Conservation (phyloP, 1,140 invertebrate species). For the Drosophila kanapiae region DNA sequence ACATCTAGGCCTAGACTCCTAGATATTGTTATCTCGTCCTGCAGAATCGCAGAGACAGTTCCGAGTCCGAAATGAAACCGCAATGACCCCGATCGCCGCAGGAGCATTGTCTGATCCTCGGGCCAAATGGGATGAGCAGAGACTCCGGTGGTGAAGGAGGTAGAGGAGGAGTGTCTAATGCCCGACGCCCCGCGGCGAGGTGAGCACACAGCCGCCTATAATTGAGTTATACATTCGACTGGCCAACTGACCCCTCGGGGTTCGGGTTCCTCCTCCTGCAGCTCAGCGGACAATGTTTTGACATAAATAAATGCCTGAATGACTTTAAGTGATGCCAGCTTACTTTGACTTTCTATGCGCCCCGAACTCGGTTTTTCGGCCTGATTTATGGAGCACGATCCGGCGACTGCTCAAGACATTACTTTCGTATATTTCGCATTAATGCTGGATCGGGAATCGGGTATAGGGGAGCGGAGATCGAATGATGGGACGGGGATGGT, state of each 20-base stretch:
- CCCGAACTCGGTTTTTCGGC: slow-evolving; percentile 62
- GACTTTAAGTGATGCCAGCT: slow-evolving; percentile 79
- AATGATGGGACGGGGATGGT: slow-evolving; percentile 8
- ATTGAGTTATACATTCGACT: slow-evolving; percentile 75
- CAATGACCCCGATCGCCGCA: slow-evolving; percentile 69
- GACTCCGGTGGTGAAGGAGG: slow-evolving; percentile 39
- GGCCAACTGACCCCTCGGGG: slow-evolving; percentile 60
- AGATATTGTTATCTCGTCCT: slow-evolving; percentile 37
- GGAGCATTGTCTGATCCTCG: slow-evolving; percentile 43
- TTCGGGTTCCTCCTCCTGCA: slow-evolving; percentile 18
- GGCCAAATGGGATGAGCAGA: slow-evolving; percentile 27
- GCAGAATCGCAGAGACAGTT: slow-evolving; percentile 29
- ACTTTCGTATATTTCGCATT: slow-evolving; percentile 34
- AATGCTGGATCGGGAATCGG: slow-evolving; percentile 21
- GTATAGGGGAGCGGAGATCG: slow-evolving; percentile 4
- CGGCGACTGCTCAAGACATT: slow-evolving; percentile 58
- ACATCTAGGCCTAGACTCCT: slow-evolving; percentile 63
- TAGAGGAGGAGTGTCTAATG: slow-evolving; percentile 69
- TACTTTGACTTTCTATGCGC: slow-evolving; percentile 72
- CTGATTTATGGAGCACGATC: slow-evolving; percentile 75
- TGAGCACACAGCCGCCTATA: slow-evolving; percentile 76
- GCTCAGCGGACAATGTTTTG: slow-evolving; percentile 76
- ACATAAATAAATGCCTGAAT: slow-evolving; percentile 82
- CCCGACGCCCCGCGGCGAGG: slow-evolving; percentile 71
- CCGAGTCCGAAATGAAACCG: slow-evolving; percentile 43